Conservation (phyloP, 2,797 vertebrate genomes). For the Ambastaia sidthimunki region DNA sequence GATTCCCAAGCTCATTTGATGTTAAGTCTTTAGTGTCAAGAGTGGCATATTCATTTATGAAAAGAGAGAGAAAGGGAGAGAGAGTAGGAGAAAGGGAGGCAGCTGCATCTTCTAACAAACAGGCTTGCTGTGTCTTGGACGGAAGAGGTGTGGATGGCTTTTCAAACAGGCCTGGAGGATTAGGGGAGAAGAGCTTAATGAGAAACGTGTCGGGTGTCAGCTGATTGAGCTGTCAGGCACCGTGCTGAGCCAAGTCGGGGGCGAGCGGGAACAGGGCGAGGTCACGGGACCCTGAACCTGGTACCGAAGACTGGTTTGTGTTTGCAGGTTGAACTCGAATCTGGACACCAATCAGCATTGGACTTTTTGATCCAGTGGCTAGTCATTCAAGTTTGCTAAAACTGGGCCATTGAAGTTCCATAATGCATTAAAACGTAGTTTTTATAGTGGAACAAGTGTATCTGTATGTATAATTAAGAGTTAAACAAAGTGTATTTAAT, state of each 20-base stretch:
- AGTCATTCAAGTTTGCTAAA: conserved; percentile 62
- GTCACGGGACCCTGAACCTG: conserved; percentile 12
- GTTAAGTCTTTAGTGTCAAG: conserved; percentile 95
- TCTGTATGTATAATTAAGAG: neutral
- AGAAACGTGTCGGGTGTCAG: conserved; percentile 70
- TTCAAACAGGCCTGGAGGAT: conserved; percentile 74
- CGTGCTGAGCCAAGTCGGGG: conserved; percentile 25
- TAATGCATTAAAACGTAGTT: neutral
- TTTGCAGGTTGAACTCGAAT: conserved; percentile 39
- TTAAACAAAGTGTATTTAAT: neutral
- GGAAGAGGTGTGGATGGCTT: conserved; percentile 73
- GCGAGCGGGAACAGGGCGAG: conserved; percentile 17
- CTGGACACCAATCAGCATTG: conserved; percentile 47
- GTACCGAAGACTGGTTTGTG: conserved; percentile 18
- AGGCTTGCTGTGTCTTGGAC: conserved; percentile 64
- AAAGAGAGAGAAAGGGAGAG: conserved; percentile 61
- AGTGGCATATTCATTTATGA: conserved; percentile 80
- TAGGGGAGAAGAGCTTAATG: conserved; percentile 73
- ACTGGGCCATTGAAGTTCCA: neutral
- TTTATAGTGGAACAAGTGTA: neutral
- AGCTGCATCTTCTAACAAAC: conserved; percentile 72
- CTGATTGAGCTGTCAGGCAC: conserved; percentile 63
- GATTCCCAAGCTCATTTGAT: conserved; percentile 96
- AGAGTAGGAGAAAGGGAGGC: conserved; percentile 46
- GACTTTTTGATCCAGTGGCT: conserved; percentile 25